A percentile compares a stretch with the other conserved stretches of the same genome.
Evolutionary conservation across 2,888 invertebrate species (phyloP).

Genomic region (Dasysyrphus tricinctus): DNA sequence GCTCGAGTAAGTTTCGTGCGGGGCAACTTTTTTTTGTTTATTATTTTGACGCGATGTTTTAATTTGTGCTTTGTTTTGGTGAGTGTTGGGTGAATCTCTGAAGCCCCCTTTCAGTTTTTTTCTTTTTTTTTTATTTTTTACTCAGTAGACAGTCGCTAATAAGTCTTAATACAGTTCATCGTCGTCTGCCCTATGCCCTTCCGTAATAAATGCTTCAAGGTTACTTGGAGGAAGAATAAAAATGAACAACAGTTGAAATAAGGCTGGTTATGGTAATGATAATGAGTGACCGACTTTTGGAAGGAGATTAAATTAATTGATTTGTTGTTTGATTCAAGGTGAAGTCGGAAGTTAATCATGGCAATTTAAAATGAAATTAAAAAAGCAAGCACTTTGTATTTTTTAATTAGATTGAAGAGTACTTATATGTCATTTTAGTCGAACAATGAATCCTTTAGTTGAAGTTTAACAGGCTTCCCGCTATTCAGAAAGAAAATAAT

Average conservation of each 20-base stretch:
- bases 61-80: slow-evolving; percentile 73
- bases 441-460: too few species aligned
- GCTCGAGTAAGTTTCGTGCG: slow-evolving; percentile 56
- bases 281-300: slow-evolving; percentile 67
- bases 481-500: too few species aligned
- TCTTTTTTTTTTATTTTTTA: slow-evolving; percentile 3
- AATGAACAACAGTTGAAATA: slow-evolving; percentile 39
- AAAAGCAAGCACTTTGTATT: not conserved
- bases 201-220: slow-evolving; percentile 74
- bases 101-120: slow-evolving; percentile 17
- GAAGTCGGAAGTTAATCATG: slow-evolving; percentile 21
- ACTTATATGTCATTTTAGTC: too few species aligned
- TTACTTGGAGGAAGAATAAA: slow-evolving; percentile 36
- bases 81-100: slow-evolving; percentile 58
- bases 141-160: slow-evolving; percentile 66
- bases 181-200: slow-evolving; percentile 71
- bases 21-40: slow-evolving; percentile 43
- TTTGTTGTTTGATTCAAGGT: slow-evolving; percentile 38
- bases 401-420: too few species aligned
- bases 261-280: slow-evolving; percentile 50
- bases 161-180: slow-evolving; percentile 71
- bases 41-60: slow-evolving; percentile 75
- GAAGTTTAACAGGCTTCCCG: too few species aligned
- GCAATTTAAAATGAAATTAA: not conserved
- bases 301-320: slow-evolving; percentile 54